These are phyloP conservation scores for Ditylenchus weischeri DNA, from an alignment of 2,888 invertebrate genomes.

Conservation along the genomic window DNA sequence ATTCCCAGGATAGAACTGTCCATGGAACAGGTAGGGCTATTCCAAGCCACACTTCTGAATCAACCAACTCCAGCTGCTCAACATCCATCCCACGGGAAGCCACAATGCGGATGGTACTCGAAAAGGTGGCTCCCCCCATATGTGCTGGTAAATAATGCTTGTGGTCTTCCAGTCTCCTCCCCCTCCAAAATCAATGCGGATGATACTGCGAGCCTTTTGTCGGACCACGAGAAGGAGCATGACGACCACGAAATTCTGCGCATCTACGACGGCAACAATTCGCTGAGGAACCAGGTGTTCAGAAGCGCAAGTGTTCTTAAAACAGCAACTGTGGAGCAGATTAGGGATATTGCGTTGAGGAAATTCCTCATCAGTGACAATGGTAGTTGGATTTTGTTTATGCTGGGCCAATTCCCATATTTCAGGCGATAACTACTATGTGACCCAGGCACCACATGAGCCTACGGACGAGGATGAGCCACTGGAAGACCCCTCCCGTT, in stretches of 20 bases:
- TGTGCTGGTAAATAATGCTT: no score
- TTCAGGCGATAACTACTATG: slow-evolving; percentile 71
- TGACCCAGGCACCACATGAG: slow-evolving; percentile 65
- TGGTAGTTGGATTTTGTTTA: no score
- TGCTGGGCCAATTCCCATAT: no score
- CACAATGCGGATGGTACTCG: slow-evolving; percentile 12
- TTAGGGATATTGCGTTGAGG: slow-evolving; percentile 76
- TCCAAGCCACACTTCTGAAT: no score
- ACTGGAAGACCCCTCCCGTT: slow-evolving; percentile 83
- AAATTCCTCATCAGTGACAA: slow-evolving; percentile 88
- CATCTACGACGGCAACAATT: slow-evolving; percentile 75
- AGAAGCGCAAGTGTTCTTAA: slow-evolving; percentile 85
- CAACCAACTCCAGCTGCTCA: slow-evolving; percentile 70
- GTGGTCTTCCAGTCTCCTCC: slow-evolving; percentile 51
- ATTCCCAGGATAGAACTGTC: slow-evolving; percentile 98
- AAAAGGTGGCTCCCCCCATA: slow-evolving; percentile 17
- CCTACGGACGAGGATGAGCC: slow-evolving; percentile 71
- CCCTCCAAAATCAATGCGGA: slow-evolving; percentile 50
- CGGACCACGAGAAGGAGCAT: slow-evolving; percentile 52
- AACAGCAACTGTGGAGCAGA: slow-evolving; percentile 81
- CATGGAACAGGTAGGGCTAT: slow-evolving; percentile 79
- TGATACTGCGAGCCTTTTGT: slow-evolving; percentile 26
- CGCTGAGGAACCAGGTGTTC: slow-evolving; percentile 73
- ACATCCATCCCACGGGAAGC: slow-evolving; percentile 69
- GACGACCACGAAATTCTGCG: slow-evolving; percentile 73